Evolutionary conservation across 2,113 vertebrate species (phyloP).

Genomic region (Anarhynchus alexandrinus): DNA sequence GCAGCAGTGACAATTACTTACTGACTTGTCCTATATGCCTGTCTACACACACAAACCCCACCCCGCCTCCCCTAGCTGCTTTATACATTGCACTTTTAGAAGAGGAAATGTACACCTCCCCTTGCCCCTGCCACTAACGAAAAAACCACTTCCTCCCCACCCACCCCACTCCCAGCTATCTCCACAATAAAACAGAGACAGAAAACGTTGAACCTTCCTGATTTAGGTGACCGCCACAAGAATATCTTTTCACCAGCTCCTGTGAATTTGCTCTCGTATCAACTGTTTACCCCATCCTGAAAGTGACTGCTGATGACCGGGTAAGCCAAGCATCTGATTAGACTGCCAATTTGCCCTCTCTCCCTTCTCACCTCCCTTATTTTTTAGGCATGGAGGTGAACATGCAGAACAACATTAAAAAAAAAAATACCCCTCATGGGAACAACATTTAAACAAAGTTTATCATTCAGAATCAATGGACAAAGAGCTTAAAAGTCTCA

Average conservation of each 20-base stretch:
- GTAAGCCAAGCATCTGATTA: not conserved
- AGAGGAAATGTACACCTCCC: constrained; percentile 14
- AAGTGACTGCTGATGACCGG: not conserved
- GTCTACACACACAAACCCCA: not conserved
- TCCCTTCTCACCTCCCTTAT: not conserved
- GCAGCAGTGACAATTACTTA: not conserved
- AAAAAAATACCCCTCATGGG: not conserved
- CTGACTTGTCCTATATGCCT: not conserved
- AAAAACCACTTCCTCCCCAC: not conserved
- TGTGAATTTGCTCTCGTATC: not conserved
- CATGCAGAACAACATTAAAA: not conserved
- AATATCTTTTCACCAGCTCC: not conserved
- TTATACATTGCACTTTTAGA: not conserved
- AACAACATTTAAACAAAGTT: not conserved
- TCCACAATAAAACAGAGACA: not conserved
- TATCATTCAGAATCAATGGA: not conserved
- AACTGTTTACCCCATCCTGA: not conserved
- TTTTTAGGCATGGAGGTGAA: not conserved
- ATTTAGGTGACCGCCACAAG: not conserved
- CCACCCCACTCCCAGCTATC: not conserved
- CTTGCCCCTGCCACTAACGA: not conserved
- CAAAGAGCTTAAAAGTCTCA: not conserved
- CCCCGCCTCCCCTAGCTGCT: accelerated
- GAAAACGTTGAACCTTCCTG: not conserved
- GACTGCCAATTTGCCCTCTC: not conserved